Base-by-base conservation (phyloP, 1,140 invertebrate species). In the Brachionus paranguensis region DNA sequence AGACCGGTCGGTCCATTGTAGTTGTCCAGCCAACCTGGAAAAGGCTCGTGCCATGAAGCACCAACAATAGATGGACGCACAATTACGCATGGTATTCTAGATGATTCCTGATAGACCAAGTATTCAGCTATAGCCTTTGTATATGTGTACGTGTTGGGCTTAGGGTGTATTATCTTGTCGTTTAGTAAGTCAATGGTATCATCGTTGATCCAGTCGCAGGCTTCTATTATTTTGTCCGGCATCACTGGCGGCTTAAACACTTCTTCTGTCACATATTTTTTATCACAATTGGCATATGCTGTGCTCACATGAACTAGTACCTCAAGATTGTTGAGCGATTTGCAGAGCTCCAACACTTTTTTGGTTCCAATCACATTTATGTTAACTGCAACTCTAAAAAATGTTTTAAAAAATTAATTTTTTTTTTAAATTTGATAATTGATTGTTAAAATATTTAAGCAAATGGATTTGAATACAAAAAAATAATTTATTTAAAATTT, bases 1-100 rank as follows among this genome's bases (percentile, higher is more conserved):
- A 87, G 85, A 33, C 88, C 88, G 37, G 85, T 86, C 8, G 88
- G 87, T 11, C 88, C 88, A 84, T 89, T 88, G 65, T 87, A 88
- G 81, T 89, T 89, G 68, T 89, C 88, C 11, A 89, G 86, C 89
- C 89, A 89, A 14, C 87, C 87, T 4, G 94, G 93, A 6, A 93
- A 87, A 0, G 95, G 96, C 87, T 96, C 94, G 87, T 94, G 94
- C 94, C 94, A 96, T 6, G 94, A 91, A 37, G 92, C 95, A 7
- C 93, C 93, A 87, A 96, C 94, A 93, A 96, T 95, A 0, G 95
- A 96, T 0, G 95, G 95, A 85, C 95, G 91, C 43, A 94, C 92
- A 85, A 97, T 93, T 0, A 93, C 91, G 4, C 92, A 89, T 0
- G 95, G 94, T 50, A 97, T 86, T 81, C 92, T 91, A 70, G 92